These are phyloP conservation scores for Cherax quadricarinatus DNA, from an alignment of 1,140 invertebrate species.

Conservation along the genomic window DNA sequence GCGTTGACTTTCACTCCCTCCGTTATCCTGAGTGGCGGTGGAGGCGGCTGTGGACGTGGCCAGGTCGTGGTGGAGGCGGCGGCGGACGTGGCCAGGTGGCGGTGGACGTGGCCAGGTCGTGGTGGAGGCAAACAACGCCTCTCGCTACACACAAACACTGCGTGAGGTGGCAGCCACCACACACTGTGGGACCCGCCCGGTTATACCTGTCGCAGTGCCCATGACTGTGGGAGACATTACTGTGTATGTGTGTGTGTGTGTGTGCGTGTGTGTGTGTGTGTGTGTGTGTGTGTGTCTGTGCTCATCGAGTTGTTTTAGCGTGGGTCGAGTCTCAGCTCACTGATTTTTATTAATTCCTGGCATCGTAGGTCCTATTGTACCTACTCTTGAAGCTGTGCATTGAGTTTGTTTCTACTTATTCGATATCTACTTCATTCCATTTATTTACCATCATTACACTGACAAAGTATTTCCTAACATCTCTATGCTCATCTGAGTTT, in stretches of 20 bases:
- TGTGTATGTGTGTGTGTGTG: not conserved
- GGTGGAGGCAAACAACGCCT: slow-evolving; percentile 1
- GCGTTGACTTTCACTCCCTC: slow-evolving; percentile 43
- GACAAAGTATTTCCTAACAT: no score
- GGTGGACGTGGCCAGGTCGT: not conserved
- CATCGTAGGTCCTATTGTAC: no score
- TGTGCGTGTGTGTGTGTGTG: not conserved
- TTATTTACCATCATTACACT: no score
- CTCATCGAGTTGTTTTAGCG: no score
- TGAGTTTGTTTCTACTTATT: no score
- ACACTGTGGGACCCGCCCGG: not conserved
- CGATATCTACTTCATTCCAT: no score
- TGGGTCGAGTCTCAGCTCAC: no score
- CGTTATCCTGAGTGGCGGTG: slow-evolving; percentile 52
- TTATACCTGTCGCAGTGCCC: not conserved
- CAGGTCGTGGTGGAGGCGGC: not conserved
- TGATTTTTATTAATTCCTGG: no score
- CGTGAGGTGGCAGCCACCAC: not conserved
- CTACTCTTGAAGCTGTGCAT: no score
- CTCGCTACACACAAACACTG: slow-evolving; percentile 2
- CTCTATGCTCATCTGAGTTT: no score
- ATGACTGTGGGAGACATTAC: not conserved
- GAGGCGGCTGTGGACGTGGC: not conserved
- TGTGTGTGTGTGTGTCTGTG: not conserved
- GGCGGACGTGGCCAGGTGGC: not conserved